Evolutionary conservation across 2,797 vertebrate genomes (phyloP), one percentile per base, ranked within the genome.

Genomic region (Acipenser ruthenus): DNA sequence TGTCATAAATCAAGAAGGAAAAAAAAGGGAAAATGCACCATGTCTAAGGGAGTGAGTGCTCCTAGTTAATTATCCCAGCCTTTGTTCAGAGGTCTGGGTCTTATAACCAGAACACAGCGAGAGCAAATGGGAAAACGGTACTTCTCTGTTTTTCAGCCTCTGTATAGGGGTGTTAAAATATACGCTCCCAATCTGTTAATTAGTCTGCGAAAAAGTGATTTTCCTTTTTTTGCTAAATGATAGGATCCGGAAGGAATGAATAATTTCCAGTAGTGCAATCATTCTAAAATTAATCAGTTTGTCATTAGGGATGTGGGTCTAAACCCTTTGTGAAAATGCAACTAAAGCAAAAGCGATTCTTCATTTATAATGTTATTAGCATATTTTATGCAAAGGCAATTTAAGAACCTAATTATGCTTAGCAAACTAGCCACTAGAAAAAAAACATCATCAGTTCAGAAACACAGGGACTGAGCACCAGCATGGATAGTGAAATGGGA

Each of bases 41-140:
- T 72, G 77, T 66, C 68, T 63, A 4, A 37, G 23, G 74, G 72
- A 69, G 81, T 78, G 82, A 82, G 81, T 88, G 83, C 86, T 74
- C 70, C 70, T 82, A 89, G 84, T 89, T 88, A 86, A 89, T 89
- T 89, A 88, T 89, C 81, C 83, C 76, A 72, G 84, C 83, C 81
- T 79, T 67, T 82, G 81, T 80, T 83, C 37, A 81, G 80, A 81
- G 80, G 83, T 74, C 84, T 86, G 85, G 83, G 83, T 88, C 84
- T 87, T 87, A 89, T 89, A 88, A 91, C 83, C 79, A 78, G 75
- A 88, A 88, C 88, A 89, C 89, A 91, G 85, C 83, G 80, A 80
- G 83, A 87, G 87, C 85, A 90, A 90, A 90, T 88, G 87, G 82
- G 84, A 81, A 85, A 76, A 75, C 73, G 81, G 80, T 87, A 73